Percentiles rank a stretch among this genome's conserved stretches.
These are phyloP conservation scores for Drosophila pectinifera DNA, from an alignment of 1,140 invertebrate species.

Conservation along the genomic window DNA sequence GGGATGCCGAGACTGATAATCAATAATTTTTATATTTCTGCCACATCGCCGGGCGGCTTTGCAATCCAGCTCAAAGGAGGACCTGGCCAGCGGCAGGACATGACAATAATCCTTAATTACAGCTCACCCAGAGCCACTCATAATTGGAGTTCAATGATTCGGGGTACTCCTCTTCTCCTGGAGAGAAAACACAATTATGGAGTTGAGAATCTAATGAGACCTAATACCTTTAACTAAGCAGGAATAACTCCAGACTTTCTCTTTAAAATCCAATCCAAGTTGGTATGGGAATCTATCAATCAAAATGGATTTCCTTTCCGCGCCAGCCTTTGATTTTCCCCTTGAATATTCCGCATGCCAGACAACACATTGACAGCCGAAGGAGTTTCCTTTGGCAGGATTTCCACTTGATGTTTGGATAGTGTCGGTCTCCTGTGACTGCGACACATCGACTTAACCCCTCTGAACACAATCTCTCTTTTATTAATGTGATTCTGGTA, in stretches of 20 bases:
- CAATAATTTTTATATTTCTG: slow-evolving; percentile 83
- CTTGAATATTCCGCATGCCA: slow-evolving; percentile 50
- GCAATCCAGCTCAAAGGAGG: slow-evolving; percentile 36
- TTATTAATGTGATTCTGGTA: slow-evolving; percentile 59
- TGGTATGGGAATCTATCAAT: slow-evolving; percentile 20
- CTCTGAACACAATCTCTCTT: slow-evolving; percentile 26
- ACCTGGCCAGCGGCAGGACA: slow-evolving; percentile 21
- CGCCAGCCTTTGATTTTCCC: slow-evolving; percentile 15
- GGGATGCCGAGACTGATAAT: slow-evolving; percentile 79
- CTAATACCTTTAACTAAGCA: too few species aligned
- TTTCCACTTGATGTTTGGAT: slow-evolving; percentile 34
- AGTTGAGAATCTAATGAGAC: too few species aligned
- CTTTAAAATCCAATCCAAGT: too few species aligned
- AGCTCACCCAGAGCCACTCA: slow-evolving; percentile 14
- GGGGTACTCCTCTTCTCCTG: not conserved
- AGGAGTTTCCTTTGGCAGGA: slow-evolving; percentile 33
- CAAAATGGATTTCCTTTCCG: not conserved
- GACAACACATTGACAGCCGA: slow-evolving; percentile 56
- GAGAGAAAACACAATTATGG: not conserved
- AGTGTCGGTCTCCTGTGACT: slow-evolving; percentile 56
- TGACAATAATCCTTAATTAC: slow-evolving; percentile 67
- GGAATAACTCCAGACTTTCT: too few species aligned
- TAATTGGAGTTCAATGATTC: slow-evolving; percentile 44
- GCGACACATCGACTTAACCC: slow-evolving; percentile 38
- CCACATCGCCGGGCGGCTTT: slow-evolving; percentile 56